Evolutionary conservation across 2,797 vertebrate species (phyloP).

Genomic region (Forpus xanthops): DNA sequence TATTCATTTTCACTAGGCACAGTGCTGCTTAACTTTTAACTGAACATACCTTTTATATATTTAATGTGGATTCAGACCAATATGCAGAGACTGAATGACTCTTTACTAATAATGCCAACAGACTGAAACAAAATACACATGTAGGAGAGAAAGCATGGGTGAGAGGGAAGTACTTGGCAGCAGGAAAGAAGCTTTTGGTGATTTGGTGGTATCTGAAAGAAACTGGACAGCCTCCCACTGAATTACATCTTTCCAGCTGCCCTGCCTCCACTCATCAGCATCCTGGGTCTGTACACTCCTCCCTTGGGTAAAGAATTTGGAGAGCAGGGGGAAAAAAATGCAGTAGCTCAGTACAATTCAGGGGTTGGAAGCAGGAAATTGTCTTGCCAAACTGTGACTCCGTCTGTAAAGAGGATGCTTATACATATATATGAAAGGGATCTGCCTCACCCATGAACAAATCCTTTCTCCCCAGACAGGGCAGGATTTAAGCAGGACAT

Average conservation of each 20-base stretch:
- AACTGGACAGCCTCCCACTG: constrained; percentile 4
- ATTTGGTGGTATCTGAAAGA: constrained; percentile 25
- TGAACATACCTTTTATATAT: constrained; percentile 21
- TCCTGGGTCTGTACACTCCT: background rate
- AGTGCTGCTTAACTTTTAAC: constrained; percentile 35
- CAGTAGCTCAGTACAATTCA: background rate
- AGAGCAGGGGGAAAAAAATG: constrained; percentile 19
- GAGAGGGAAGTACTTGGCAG: constrained; percentile 22
- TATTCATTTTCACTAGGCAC: constrained; percentile 54
- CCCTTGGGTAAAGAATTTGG: background rate
- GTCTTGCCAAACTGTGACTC: background rate
- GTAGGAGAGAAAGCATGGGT: constrained; percentile 10
- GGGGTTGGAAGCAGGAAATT: background rate
- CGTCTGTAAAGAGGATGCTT: background rate
- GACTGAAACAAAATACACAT: constrained; percentile 44
- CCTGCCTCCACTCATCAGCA: background rate
- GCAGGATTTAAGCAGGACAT: background rate
- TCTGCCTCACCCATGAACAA: background rate
- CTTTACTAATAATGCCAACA: constrained; percentile 48
- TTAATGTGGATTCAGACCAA: constrained; percentile 34
- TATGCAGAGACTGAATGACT: background rate
- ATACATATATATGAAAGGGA: background rate
- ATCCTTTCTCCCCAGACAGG: background rate
- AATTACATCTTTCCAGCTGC: constrained; percentile 2
- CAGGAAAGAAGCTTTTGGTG: background rate